phyloP scores from a whole-genome alignment of 2,797 vertebrate species.

The Todus mexicanus region DNA sequence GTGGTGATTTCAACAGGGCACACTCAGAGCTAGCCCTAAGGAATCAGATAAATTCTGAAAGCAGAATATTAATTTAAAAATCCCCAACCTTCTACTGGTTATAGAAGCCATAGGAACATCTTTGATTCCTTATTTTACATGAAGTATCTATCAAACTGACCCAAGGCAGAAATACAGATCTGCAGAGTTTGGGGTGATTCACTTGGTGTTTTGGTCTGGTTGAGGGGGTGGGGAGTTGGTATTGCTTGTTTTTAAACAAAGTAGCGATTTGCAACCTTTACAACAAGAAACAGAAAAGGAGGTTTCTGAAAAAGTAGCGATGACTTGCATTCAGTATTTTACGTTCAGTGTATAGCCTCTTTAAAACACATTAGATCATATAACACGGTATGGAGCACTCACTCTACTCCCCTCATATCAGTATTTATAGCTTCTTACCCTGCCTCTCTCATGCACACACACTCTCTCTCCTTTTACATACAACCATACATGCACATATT shows the following conservation, averaged over 20 bases:
- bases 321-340: not conserved
- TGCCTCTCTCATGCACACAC: not conserved
- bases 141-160: not conserved
- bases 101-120: not conserved
- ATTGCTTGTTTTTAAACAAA: not conserved
- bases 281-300: not conserved
- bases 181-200: not conserved
- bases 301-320: not conserved
- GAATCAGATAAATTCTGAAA: not conserved
- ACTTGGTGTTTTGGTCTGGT: not conserved
- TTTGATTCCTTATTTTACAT: not conserved
- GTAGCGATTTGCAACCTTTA: not conserved
- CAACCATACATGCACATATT: rapidly evolving
- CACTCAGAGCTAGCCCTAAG: not conserved
- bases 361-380: not conserved
- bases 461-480: not conserved
- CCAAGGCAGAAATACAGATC: not conserved
- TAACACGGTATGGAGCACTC: not conserved
- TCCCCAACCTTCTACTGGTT: not conserved
- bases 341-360: not conserved
- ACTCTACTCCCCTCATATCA: not conserved
- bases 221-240: rapidly evolving
- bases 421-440: not conserved
- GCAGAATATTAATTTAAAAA: not conserved
- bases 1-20: not conserved